Evolutionary conservation across 2,113 vertebrate genomes (phyloP), one percentile per base, ranked within the genome.

Genomic region (Phainopepla nitens): DNA sequence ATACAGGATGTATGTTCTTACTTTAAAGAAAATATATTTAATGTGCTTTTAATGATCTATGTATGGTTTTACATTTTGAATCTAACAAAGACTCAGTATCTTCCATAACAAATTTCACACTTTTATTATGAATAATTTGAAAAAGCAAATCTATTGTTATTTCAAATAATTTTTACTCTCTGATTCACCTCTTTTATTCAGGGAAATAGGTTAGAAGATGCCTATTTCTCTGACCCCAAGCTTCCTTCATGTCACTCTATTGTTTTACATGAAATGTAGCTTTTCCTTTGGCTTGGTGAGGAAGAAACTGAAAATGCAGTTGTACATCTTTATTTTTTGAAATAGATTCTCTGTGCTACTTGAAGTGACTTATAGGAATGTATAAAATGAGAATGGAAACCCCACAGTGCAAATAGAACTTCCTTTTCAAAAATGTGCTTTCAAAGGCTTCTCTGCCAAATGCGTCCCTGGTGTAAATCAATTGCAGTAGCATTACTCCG

Each of bases 391-490:
- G 60, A 79, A 89, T 73, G 70, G 72, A 84, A 86, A 62, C 49
- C 65, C 87, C 70, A 51, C 51, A n/a, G 68, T 81, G 85, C 65
- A 94, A 90, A 91, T 80, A 86, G 36, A 84, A 85, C 49, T 82
- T 91, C 21, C 68, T 72, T 89, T 90, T 90, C 17, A 1, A 92
- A 68, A 73, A 87, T 41, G 28, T 85, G 71, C 58, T 95, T 95
- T 94, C 75, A 85, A 86, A 76, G 58, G 31, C 76, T 91, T 89
- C 61, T 39, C 44, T 44, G 50, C 56, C 70, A 94, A 94, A 96
- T 81, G 15, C 41, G 62, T 92, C 62, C 87, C 89, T 65, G 10
- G 65, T 90, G 89, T 84, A 94, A 91, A 87, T 97, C 94, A 89
- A 85, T 91, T 92, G 92, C 62, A 61, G 57, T 12, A 78, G 45